phyloP scores from a whole-genome alignment of 2,113 vertebrate genomes.

The Monopterus albus region DNA sequence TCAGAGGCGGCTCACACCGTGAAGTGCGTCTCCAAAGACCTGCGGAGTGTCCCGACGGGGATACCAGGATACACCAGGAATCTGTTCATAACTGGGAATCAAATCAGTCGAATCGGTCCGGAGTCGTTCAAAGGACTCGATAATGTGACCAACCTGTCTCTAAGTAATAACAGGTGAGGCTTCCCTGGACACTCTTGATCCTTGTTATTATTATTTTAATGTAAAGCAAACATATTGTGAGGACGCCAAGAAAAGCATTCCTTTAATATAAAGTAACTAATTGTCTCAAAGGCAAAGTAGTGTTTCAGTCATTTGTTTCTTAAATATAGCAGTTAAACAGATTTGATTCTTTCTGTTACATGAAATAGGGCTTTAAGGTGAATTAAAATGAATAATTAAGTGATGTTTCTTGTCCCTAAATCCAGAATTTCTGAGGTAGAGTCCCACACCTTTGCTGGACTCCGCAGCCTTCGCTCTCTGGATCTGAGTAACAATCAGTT shows the following conservation, averaged over 20 bases:
- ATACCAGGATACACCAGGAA: slow-evolving; percentile 83
- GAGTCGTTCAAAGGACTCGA: slow-evolving; percentile 77
- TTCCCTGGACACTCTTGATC: not conserved
- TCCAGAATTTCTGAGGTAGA: slow-evolving; percentile 80
- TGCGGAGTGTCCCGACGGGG: slow-evolving; percentile 73
- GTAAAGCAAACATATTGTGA: not conserved
- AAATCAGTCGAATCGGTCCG: slow-evolving; percentile 72
- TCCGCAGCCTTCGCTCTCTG: slow-evolving; percentile 80
- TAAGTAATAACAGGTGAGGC: slow-evolving; percentile 84
- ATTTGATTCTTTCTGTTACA: too few species aligned
- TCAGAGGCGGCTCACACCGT: slow-evolving; percentile 85
- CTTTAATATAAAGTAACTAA: too few species aligned
- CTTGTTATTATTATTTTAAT: not conserved
- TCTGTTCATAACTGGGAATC: slow-evolving; percentile 83
- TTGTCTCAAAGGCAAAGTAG: too few species aligned
- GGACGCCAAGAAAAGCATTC: too few species aligned
- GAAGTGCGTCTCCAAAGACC: slow-evolving; percentile 84
- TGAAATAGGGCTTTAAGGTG: too few species aligned
- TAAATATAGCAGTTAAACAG: too few species aligned
- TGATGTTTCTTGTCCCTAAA: too few species aligned
- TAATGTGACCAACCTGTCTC: slow-evolving; percentile 80
- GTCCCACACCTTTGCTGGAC: slow-evolving; percentile 74
- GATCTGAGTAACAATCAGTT: slow-evolving; percentile 84
- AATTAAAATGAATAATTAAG: too few species aligned
- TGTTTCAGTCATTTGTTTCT: too few species aligned